Conservation (phyloP, 2,113 vertebrate genomes). For the Catharus fuscescens region DNA sequence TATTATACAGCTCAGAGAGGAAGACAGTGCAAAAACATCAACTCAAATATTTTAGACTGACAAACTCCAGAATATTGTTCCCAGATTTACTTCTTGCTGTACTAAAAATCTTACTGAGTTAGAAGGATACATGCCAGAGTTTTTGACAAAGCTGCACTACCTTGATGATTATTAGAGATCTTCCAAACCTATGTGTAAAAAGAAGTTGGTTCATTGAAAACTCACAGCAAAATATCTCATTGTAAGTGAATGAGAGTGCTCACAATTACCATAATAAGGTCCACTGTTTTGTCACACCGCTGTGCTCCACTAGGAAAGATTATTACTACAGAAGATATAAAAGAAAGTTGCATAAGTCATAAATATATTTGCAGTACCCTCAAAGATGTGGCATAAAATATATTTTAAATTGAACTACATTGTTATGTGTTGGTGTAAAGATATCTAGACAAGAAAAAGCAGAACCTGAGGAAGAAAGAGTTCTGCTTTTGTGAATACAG, state of each 20-base stretch:
- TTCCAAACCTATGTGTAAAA: background rate
- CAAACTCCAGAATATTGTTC: background rate
- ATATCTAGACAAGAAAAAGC: background rate
- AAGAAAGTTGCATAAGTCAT: background rate
- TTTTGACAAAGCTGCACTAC: background rate
- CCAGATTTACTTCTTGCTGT: background rate
- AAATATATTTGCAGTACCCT: background rate
- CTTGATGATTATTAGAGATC: background rate
- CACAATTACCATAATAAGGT: background rate
- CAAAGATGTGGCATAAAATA: background rate
- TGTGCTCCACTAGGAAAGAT: background rate
- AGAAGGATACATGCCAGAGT: background rate
- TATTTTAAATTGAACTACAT: background rate
- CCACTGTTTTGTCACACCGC: background rate
- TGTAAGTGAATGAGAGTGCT: background rate
- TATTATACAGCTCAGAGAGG: background rate
- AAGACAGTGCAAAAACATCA: background rate
- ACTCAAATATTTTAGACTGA: background rate
- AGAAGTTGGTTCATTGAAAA: background rate
- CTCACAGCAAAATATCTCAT: background rate
- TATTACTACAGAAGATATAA: background rate
- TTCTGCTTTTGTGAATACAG: background rate
- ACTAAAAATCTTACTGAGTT: background rate
- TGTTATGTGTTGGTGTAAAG: background rate
- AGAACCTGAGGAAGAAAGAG: background rate